Evolutionary conservation across 2,113 vertebrate species (phyloP), one percentile per base, ranked within the genome.

Genomic region (Spea bombifrons): DNA sequence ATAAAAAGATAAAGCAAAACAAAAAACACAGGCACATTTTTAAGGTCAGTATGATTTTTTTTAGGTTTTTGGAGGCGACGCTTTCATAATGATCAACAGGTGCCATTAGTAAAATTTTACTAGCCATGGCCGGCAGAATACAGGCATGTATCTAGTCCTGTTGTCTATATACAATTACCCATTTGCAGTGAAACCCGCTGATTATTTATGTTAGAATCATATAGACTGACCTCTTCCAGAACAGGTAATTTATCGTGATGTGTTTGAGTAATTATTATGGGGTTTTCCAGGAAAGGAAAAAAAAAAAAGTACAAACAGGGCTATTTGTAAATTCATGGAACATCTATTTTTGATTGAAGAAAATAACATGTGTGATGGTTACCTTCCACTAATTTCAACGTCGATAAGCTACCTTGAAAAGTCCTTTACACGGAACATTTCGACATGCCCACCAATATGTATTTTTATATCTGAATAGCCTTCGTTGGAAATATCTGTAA

Each of bases 211-310:
- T 63, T 13, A 12, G 15, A 64, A 8, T 10, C 8, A 50, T 43
- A 13, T 30, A 30, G 48, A n/a, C 17, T 55, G 63, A 4, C 64
- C 48, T 66, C 48, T 30, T 13, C 9, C 45, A 6, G 53, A 76
- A 52, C 43, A 9, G 4, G 64, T 17, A 67, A 76, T 55, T 68
- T 52, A 75, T 57, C 43, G 46, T 59, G 15, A 57, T 46, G 10
- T 63, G 55, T 50, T 70, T 78, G 16, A 12, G 12, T 47, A 48
- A 47, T 65, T 78, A 78, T 71, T 45, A 65, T 71, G 68, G 57
- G 47, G 45, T 44, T 53, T 78, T 78, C 47, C 59, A 71, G 16
- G 74, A 71, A 78, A n/a, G n/a, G n/a, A n/a, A n/a, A n/a, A n/a
- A n/a, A 50, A 50, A 13, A 16, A 69, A 15, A 78, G 57, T 57